These are phyloP conservation scores for Ifrita kowaldi DNA, from an alignment of 2,113 vertebrate genomes.

Conservation along the genomic window DNA sequence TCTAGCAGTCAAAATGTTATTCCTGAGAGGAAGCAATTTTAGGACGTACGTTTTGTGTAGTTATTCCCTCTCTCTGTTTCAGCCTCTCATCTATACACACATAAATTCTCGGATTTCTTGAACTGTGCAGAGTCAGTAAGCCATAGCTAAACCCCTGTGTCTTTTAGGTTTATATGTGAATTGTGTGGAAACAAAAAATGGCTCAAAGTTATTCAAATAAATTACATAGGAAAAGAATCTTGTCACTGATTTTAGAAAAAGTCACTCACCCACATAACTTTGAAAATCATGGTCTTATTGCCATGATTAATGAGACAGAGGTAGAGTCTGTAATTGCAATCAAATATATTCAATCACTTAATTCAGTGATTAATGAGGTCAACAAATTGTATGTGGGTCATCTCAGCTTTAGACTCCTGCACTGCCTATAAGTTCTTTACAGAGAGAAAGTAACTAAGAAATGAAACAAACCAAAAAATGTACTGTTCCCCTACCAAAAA, in stretches of 20 bases:
- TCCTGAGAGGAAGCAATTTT: not conserved
- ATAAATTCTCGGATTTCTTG: not conserved
- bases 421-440: not conserved
- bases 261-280: not conserved
- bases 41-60: not conserved
- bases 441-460: not conserved
- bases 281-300: conserved; percentile 29
- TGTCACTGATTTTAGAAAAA: conserved; percentile 6
- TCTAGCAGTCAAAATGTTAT: conserved; percentile 65
- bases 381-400: conserved; percentile 33
- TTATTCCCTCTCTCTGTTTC: not conserved
- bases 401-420: not conserved
- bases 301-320: conserved; percentile 28
- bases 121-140: not conserved
- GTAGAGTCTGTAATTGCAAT: conserved; percentile 52
- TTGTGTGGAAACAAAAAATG: not conserved
- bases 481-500: not conserved
- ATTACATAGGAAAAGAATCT: not conserved
- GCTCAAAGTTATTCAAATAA: not conserved
- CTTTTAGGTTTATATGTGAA: not conserved
- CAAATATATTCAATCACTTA: conserved; percentile 46
- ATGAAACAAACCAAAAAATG: not conserved
- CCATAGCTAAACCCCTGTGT: not conserved
- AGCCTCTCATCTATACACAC: not conserved
- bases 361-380: conserved; percentile 45